Evolutionary conservation across 2,888 invertebrate species (phyloP).

Genomic region (Epinotia ramella): DNA sequence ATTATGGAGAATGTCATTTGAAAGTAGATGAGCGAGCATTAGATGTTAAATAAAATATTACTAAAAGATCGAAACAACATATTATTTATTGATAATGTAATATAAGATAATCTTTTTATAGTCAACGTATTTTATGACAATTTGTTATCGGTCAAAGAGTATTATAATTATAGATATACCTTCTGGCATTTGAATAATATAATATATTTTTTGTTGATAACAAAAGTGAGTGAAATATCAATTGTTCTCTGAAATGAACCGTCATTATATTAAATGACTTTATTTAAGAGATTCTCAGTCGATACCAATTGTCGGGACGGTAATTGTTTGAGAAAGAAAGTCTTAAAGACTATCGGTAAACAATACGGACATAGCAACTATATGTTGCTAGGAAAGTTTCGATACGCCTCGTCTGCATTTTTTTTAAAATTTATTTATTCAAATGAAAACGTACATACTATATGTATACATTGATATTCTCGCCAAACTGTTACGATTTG

Average conservation of each 20-base stretch:
- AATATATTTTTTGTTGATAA: constrained; percentile 34
- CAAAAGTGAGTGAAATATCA: constrained; percentile 26
- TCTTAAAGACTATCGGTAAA: neutral
- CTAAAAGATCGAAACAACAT: no score
- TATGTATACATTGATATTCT: no score
- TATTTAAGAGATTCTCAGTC: constrained; percentile 29
- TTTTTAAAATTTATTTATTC: no score
- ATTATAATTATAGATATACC: constrained; percentile 28
- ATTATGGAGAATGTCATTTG: no score
- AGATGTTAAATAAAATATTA: no score
- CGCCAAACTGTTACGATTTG: no score
- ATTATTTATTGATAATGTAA: no score
- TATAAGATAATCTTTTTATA: neutral
- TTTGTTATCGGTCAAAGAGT: constrained; percentile 39
- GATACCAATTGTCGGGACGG: constrained; percentile 3
- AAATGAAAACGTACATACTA: no score
- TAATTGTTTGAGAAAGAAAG: constrained; percentile 16
- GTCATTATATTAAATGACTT: constrained; percentile 41
- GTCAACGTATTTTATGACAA: neutral
- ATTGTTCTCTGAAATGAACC: constrained; percentile 39
- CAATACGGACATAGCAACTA: neutral
- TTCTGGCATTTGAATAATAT: constrained; percentile 39
- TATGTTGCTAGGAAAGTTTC: neutral
- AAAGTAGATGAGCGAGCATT: no score
- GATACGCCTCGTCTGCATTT: neutral